Base-by-base conservation (phyloP, 2,888 invertebrate genomes). In the Platypus cylindrus region DNA sequence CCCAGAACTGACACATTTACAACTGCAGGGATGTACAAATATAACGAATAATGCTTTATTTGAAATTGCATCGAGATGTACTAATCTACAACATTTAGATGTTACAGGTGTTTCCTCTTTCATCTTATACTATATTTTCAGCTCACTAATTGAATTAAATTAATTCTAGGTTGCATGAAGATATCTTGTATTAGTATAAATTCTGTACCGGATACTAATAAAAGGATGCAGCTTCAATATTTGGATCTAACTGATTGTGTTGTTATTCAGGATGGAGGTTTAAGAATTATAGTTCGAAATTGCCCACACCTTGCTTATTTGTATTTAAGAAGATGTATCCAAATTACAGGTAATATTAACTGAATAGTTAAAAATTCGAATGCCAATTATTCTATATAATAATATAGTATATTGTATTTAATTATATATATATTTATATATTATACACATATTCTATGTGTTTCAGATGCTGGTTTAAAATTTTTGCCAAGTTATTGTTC, bases 191-290 rank as follows among this genome's bases (percentile, higher is more conserved):
- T 86, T 15, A 77, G 74, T 49, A 71, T 76, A 52, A 71, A 73
- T 45, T 71, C 75, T 48, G 67, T 74, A 32, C 67, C 75, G 42
- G 74, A 77, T 43, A 70, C 73, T 4, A 66, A 75, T 1, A 62
- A 77, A 36, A 65, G 78, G 32, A 70, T 90, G 9, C 74, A 82
- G 27, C 67, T 91, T 27, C 87, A 90, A 58, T 85, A 84, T 60
- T 69, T 93, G 45, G 91, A 93, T 64, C 70, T 93, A 49, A 90
- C 90, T 3, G 91, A 93, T 61, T 93, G 93, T 55, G 73, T 76
- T 37, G 73, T 75, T 12, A 71, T 93, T 25, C 82, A 86, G 41
- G 91, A 93, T 59, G 73, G 78, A 16, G 87, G 89, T 1, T 70
- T 93, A 9, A 76, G 82, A 48, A 73, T 83, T 27, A 75, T 90